Base-by-base conservation (phyloP, 1,140 invertebrate genomes). In the Euura saliciscinereae region DNA sequence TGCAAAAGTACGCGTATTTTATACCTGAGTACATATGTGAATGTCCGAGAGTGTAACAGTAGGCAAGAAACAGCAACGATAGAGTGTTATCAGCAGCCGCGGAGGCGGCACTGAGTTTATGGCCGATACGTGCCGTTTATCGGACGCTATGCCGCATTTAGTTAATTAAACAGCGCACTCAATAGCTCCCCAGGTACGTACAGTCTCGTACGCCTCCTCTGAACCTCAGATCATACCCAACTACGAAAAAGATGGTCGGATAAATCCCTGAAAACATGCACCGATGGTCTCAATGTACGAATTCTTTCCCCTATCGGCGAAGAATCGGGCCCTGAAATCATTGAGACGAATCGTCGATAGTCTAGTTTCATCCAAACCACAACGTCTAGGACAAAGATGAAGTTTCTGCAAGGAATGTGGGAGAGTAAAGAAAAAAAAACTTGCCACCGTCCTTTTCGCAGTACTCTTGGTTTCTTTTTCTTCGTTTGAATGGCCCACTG, bases 101-200 rank as follows among this genome's bases (percentile, higher is more conserved):
- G 80, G 78, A 78, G 74, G 76, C 78, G 70, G 70, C 69, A 67
- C 73, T 51, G 77, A 82, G 69, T 83, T 84, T 83, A 82, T 81
- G 73, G 76, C 74, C 74, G 75, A 78, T 81, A 76, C 76, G 75
- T 77, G 77, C 74, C 71, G 70, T 82, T 83, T 82, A 82, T 83
- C 77, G 77, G 64, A 75, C 73, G 73, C 67, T 75, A 75, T 76
- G 77, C 74, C 73, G 69, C 75, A 70, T 81, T 79, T 79, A 79
- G 75, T 82, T 84, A 84, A 80, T 83, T 84, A 81, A 84, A 83
- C 76, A 78, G 73, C 76, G 5, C 46, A 11, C 43, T 70, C 66
- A 46, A 59, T 65, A 7, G 46, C 8, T 65, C n/a, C 67, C 13
- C 10, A 6, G 51, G 51, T 59, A 59, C 51, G 7, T 51, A 59